A percentile compares a stretch with the other conserved stretches of the same genome.
Conservation (phyloP, 1,140 invertebrate genomes). For the Melipona quadrifasciata region DNA sequence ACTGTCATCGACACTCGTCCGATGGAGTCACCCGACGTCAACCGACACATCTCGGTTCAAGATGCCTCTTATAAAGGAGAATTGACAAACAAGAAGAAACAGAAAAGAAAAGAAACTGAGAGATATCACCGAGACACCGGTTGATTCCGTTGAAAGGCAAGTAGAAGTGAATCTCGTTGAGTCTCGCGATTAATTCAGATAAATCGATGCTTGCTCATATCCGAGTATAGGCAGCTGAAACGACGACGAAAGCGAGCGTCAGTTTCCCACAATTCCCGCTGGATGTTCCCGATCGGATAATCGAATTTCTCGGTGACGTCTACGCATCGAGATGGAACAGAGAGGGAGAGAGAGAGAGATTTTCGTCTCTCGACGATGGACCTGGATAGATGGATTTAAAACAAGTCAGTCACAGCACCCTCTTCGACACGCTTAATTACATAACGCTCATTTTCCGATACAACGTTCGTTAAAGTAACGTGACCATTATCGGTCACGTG, state of each 20-base stretch:
- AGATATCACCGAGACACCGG: no score
- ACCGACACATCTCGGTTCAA: background rate
- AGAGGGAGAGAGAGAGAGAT: constrained; percentile 18
- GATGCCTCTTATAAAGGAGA: no score
- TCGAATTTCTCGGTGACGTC: constrained; percentile 59
- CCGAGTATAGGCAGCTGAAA: background rate
- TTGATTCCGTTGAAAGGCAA: background rate
- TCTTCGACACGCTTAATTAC: background rate
- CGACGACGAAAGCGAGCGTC: constrained; percentile 48
- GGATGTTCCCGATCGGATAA: constrained; percentile 49
- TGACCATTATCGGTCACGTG: constrained; percentile 19
- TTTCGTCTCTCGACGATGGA: constrained; percentile 1
- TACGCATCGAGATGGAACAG: constrained; percentile 17
- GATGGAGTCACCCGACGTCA: background rate
- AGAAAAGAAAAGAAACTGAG: no score
- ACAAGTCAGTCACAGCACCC: background rate
- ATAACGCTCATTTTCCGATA: background rate
- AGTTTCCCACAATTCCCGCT: constrained; percentile 24
- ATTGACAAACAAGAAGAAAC: background rate
- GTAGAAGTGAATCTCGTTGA: background rate
- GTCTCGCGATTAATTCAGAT: constrained; percentile 1
- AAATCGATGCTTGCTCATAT: background rate
- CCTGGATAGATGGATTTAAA: background rate
- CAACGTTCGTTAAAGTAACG: constrained; percentile 24
- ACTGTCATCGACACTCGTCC: background rate